Percentiles rank a stretch among this genome's conserved stretches.
Conservation (phyloP, 1,140 invertebrate genomes). For the Saccostrea echinata region DNA sequence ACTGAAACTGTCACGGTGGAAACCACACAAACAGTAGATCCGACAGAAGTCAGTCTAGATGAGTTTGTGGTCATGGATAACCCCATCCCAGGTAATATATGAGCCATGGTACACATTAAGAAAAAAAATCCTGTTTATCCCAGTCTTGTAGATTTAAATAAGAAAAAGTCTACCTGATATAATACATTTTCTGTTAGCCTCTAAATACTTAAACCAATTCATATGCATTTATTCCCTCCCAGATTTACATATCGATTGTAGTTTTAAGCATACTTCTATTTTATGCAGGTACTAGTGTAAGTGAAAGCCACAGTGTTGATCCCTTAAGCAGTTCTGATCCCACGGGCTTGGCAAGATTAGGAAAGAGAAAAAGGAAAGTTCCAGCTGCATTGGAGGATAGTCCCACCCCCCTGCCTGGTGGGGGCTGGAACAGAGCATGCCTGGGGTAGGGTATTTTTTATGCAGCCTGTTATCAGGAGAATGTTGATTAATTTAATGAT, state of each 20-base stretch:
- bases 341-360: constrained; percentile 50
- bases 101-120: neutral
- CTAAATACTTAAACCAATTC: neutral
- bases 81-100: constrained; percentile 27
- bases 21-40: constrained; percentile 52
- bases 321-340: constrained; percentile 52
- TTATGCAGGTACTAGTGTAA: constrained; percentile 50
- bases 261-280: neutral
- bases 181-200: neutral
- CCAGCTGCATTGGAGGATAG: constrained; percentile 68
- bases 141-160: neutral
- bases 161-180: neutral
- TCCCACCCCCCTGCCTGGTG: constrained; percentile 52
- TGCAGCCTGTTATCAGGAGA: neutral
- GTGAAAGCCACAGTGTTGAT: constrained; percentile 57
- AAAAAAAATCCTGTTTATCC: too few relatives aligned
- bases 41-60: constrained; percentile 48
- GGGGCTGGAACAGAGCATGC: constrained; percentile 73
- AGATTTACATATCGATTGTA: neutral
- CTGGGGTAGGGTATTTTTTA: constrained; percentile 65
- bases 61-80: constrained; percentile 44
- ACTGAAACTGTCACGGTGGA: constrained; percentile 51
- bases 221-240: neutral
- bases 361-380: constrained; percentile 74
- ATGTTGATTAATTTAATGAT: neutral